A percentile compares a stretch with the other conserved stretches of the same genome.
Evolutionary conservation across 2,888 invertebrate species (phyloP).

Genomic region (Eudemis profundana): DNA sequence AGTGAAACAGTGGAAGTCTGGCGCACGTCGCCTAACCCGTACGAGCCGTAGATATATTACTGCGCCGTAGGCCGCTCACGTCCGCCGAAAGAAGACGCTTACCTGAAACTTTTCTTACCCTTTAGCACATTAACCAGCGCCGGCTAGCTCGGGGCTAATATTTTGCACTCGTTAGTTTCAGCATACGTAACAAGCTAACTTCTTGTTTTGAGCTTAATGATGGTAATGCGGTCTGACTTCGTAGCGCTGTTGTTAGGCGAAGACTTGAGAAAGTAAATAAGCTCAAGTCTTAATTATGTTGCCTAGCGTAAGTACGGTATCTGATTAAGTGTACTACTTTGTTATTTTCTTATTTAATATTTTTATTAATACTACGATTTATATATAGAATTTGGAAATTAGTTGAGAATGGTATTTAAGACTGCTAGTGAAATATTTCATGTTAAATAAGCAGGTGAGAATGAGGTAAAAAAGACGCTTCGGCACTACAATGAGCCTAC

Average conservation of each 20-base stretch:
- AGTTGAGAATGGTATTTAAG: no score
- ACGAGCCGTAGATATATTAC: constrained; percentile 48
- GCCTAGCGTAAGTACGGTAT: constrained; percentile 1
- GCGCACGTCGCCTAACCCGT: constrained; percentile 11
- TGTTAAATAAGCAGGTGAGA: no score
- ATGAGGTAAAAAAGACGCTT: no score
- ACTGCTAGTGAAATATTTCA: no score
- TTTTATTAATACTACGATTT: background rate
- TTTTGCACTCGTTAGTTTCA: constrained; percentile 44
- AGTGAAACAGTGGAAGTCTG: constrained; percentile 48
- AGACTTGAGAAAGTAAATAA: constrained; percentile 20
- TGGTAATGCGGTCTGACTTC: constrained; percentile 30
- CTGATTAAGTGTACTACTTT: background rate
- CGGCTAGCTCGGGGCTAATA: constrained; percentile 48
- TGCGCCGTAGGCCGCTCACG: constrained; percentile 75
- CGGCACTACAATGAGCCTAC: no score
- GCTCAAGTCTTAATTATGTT: constrained; percentile 17
- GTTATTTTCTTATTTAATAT: background rate
- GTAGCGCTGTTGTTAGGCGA: constrained; percentile 16
- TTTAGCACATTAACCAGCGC: constrained; percentile 79
- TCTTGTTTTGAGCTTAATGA: constrained; percentile 39
- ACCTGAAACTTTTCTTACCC: constrained; percentile 82
- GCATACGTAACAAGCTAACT: constrained; percentile 40
- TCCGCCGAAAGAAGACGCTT: constrained; percentile 79
- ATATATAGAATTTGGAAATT: no score